Conservation (phyloP, 2,888 invertebrate species). For the Dorcus hopei region DNA sequence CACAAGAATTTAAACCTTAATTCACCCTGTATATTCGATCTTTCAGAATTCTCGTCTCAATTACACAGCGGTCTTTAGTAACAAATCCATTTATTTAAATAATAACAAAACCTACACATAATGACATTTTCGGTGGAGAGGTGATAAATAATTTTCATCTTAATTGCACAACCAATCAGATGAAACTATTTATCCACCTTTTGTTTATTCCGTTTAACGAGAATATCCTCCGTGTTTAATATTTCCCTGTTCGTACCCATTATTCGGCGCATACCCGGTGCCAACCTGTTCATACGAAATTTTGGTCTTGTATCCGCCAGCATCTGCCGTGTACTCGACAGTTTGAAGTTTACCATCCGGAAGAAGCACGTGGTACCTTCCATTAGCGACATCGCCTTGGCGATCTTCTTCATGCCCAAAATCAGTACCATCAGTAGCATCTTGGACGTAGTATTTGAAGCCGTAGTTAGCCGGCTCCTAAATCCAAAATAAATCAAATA, state of each 20-base stretch:
- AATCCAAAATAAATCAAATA: conserved; percentile 7
- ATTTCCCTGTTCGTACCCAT: not conserved
- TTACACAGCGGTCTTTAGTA: too few relatives aligned
- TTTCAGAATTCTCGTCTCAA: too few relatives aligned
- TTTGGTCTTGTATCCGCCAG: conserved; percentile 77
- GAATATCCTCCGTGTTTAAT: not conserved
- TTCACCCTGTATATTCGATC: too few relatives aligned
- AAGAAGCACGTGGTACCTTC: conserved; percentile 80
- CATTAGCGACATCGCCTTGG: conserved; percentile 76
- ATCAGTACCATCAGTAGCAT: conserved; percentile 71
- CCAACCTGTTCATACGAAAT: conserved; percentile 66
- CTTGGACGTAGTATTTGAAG: conserved; percentile 81
- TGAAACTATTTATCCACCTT: too few relatives aligned
- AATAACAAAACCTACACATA: too few relatives aligned
- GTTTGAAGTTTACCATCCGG: conserved; percentile 85
- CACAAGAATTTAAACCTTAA: too few relatives aligned
- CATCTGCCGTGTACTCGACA: conserved; percentile 80
- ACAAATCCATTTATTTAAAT: too few relatives aligned
- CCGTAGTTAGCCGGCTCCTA: conserved; percentile 84
- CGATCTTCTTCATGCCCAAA: conserved; percentile 81
- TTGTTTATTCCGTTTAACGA: too few relatives aligned
- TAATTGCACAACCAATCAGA: too few relatives aligned
- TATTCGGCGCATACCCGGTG: not conserved
- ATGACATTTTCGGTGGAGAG: too few relatives aligned
- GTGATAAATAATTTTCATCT: too few relatives aligned